Conservation (phyloP, 2,888 invertebrate species). For the Lumbricus terrestris region DNA sequence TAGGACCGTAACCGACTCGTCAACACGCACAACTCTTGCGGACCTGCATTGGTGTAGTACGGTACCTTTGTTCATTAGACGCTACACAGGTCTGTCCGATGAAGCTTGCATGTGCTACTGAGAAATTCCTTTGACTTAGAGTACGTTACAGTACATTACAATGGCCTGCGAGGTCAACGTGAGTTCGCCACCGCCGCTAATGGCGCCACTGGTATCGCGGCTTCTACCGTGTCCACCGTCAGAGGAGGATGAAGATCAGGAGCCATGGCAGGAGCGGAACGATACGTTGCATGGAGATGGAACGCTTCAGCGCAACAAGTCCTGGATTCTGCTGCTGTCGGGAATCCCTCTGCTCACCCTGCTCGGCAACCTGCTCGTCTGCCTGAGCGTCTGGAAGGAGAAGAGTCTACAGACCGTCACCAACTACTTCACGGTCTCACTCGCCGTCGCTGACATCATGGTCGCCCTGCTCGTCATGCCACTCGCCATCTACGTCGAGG, state of each 20-base stretch:
- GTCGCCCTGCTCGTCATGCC: background rate
- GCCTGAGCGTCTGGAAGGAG: constrained; percentile 3
- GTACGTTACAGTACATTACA: background rate
- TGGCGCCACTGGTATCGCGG: background rate
- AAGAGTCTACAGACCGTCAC: background rate
- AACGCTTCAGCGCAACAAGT: background rate
- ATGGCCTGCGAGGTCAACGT: background rate
- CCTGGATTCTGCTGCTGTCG: background rate
- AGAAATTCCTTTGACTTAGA: background rate
- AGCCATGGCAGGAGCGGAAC: background rate
- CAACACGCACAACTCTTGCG: background rate
- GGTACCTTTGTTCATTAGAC: background rate
- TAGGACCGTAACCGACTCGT: background rate
- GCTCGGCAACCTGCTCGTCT: background rate
- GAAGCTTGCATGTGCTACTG: background rate
- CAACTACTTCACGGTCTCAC: background rate
- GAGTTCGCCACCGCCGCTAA: no score
- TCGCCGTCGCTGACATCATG: background rate
- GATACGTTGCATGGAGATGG: background rate
- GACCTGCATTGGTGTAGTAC: background rate
- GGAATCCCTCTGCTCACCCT: background rate
- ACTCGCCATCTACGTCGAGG: background rate
- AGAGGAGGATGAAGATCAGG: no score
- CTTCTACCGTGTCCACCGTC: background rate
- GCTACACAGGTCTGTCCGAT: background rate